Conservation (phyloP, 2,113 vertebrate genomes). For the Dasyurus viverrinus region DNA sequence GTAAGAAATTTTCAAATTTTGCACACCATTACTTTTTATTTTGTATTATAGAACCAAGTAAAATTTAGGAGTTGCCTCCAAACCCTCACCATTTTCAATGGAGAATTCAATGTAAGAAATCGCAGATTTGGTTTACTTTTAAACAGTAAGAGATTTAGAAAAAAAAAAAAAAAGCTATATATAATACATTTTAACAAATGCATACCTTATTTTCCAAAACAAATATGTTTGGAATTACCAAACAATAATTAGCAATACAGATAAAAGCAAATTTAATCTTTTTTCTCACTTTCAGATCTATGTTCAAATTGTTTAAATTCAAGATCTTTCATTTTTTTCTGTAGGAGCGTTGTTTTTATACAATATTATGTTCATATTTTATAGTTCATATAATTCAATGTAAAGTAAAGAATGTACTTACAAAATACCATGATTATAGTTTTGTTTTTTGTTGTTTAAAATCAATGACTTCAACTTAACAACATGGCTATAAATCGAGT, state of each 20-base stretch:
- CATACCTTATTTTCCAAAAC: background rate
- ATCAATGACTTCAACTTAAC: background rate
- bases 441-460: background rate
- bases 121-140: background rate
- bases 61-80: background rate
- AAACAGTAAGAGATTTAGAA: background rate
- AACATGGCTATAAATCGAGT: background rate
- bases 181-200: background rate
- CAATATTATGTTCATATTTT: background rate
- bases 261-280: background rate
- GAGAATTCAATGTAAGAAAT: background rate
- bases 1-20: background rate
- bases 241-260: background rate
- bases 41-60: background rate
- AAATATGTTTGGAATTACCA: background rate
- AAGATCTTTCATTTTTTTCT: background rate
- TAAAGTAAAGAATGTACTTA: background rate
- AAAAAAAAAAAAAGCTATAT: no score
- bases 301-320: background rate
- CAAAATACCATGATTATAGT: background rate
- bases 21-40: background rate
- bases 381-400: background rate
- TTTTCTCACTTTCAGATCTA: background rate
- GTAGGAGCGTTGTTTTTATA: background rate
- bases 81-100: background rate